Base-by-base conservation (phyloP, 1,140 invertebrate species). In the Nephotettix cincticeps region DNA sequence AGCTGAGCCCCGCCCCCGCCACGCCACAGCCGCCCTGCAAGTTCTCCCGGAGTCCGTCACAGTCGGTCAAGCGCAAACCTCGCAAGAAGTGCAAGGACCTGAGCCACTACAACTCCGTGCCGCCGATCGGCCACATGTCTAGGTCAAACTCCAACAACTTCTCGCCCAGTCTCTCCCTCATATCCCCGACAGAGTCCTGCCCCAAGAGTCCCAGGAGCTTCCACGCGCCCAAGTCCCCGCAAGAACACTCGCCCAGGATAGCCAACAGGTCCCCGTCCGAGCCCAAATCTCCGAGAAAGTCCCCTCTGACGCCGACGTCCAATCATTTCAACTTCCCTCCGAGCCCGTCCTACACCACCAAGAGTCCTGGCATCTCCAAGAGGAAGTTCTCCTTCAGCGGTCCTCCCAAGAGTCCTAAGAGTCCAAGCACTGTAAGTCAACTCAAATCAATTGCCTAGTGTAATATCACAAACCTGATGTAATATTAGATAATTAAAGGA, bases 311-410 rank as follows among this genome's bases (percentile, higher is more conserved):
- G n/a, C 61, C 61, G 3, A 32, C 61, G 4, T 30, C 61, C 1
- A 65, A 65, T n/a, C 30, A 65, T n/a, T 65, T 65, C 19, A 65
- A 65, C 29, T 65, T 65, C 61, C 61, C 61, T 19, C 61, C 61
- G 28, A 65, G 61, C 28, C 61, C 61, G 3, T 32, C 61, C 9
- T 65, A 32, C 29, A 30, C 28, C 14, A 65, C 30, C 14, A 65
- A 65, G 32, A 65, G 61, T 40, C 61, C 61, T 9, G 19, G 19
- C 61, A 30, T 17, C 3, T 32, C 28, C 3, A 30, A 65, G 19
- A 65, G 61, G 17, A 65, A 65, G 30, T 65, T 65, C 61, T 65
- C 61, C 17, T 65, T 65, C 61, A 65, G 61, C 32, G 61, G 61
- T 17, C 61, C 61, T 17, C 61, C 61, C 29, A 65, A 40, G 17